Base-by-base conservation (phyloP, 2,888 invertebrate species). In the Tachina grossa region DNA sequence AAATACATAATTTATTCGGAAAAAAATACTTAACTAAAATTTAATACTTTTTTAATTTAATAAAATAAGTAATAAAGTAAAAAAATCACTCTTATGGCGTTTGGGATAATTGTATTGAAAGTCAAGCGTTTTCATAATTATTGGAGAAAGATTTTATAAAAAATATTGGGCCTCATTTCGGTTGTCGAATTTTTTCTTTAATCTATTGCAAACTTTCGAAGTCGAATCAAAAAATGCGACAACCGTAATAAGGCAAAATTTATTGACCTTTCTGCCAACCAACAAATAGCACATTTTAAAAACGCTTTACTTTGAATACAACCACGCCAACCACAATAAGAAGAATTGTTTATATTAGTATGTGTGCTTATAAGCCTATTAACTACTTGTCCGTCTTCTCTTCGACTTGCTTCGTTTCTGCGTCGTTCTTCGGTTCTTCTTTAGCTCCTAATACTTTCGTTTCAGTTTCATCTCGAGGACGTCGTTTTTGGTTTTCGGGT, bases 391-490 rank as follows among this genome's bases (percentile, higher is more conserved):
- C 11, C 10, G 59, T 75, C 43, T 80, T 53, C 9, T 66, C 57
- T 19, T 76, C 76, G 39, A 65, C 13, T 65, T 39, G 53, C 22
- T 83, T 79, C 39, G 71, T 69, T 65, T 83, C 79, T n/a, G 74
- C 76, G 79, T 82, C 69, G 76, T 81, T 74, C 59, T 86, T 89
- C 79, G 74, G 77, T 11, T 90, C 89, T 61, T 89, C 89, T 87
- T 89, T 81, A 19, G 87, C 89, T 55, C 91, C 91, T 51, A 90
- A 88, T 9, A 91, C 89, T 31, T 88, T 89, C n/a, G 91, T 91
- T 65, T 92, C 91, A 82, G 89, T 89, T 53, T 92, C 91, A 41
- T 92, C 91, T 0, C 92, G 89, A 1, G 92, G 91, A 80, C 89
- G 89, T 45, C 92, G 89, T 74, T 89, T 88, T 65, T 88, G 89